Evolutionary conservation across 2,113 vertebrate species (phyloP).

Genomic region (Bettongia penicillata): DNA sequence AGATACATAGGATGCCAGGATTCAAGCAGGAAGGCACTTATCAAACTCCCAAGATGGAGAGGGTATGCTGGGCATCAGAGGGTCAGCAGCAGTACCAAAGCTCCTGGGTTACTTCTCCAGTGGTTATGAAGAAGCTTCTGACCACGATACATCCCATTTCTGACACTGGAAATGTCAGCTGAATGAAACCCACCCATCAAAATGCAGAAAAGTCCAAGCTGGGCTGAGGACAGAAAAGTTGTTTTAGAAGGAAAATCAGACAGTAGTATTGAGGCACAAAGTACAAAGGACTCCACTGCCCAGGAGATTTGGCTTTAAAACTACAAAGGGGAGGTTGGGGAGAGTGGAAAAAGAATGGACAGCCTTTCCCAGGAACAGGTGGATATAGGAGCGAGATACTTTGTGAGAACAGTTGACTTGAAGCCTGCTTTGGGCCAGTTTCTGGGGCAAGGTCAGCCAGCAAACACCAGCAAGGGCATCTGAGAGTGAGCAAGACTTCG

Average conservation of each 20-base stretch:
- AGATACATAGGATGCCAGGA: too few species aligned
- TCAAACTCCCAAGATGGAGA: neutral
- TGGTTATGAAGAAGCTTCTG: neutral
- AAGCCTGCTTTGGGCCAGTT: neutral
- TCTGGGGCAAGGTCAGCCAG: neutral
- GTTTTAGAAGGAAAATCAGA: too few species aligned
- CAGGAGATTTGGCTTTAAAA: too few species aligned
- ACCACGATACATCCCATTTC: neutral
- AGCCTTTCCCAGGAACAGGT: neutral
- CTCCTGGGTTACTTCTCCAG: too few species aligned
- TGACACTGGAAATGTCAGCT: neutral
- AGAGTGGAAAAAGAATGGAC: too few species aligned
- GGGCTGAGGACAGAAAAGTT: neutral
- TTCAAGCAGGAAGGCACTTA: neutral
- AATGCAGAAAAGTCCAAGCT: neutral
- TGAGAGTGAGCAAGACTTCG: neutral
- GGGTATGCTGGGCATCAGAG: neutral
- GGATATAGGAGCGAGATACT: neutral
- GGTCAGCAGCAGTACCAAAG: neutral
- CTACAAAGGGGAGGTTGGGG: too few species aligned
- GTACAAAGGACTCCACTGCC: too few species aligned
- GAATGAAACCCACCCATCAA: neutral
- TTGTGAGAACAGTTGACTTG: neutral
- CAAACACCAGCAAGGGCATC: neutral
- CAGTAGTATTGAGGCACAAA: too few species aligned